Base-by-base conservation (phyloP, 2,888 invertebrate genomes). In the Acleris laterana region DNA sequence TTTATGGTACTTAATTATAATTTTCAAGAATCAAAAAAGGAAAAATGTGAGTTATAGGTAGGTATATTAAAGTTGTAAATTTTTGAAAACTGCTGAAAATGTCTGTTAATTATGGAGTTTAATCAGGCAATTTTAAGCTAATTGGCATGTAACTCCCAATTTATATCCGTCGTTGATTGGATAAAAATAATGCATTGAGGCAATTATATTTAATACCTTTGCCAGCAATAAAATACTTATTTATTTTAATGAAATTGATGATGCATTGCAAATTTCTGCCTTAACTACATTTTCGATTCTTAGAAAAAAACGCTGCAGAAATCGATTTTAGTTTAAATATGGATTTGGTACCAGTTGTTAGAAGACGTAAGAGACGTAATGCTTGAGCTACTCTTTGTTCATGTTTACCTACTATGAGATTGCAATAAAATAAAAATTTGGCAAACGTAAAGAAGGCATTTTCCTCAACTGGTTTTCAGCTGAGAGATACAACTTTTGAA, bases 161-260 rank as follows among this genome's bases (percentile, higher is more conserved):
- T 55, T 55, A 38, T 20, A 42, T 19, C 5, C 20, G 1, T 57
- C 46, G 5, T 22, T 57, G 46, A 57, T 57, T 57, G 46, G 46
- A 46, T 16, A 28, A 46, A 46, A 55, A 55, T 55, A 42, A 57
- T 57, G 11, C 57, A 48, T 25, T 46, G 17, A 46, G 2, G 44
- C 46, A 46, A 46, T 57, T 25, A 57, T 25, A 3, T 57, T 28
- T 46, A 57, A 46, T 9, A 13, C 13, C 22, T 11, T 16, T 6
- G 25, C 11, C n/a, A n/a, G n/a, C 46, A 46, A 28, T 44, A 28
- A 57, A 42, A 16, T 38, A 20, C 13, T 38, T 38, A 56, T 44
- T 42, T n/a, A 44, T 22, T 56, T 44, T 38, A 53, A 19, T 38
- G 5, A 56, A 56, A 56, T 42, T 44, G 38, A 56, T 44, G 44